Conservation (phyloP, 1,140 invertebrate genomes). For the Diachasmimorpha longicaudata region DNA sequence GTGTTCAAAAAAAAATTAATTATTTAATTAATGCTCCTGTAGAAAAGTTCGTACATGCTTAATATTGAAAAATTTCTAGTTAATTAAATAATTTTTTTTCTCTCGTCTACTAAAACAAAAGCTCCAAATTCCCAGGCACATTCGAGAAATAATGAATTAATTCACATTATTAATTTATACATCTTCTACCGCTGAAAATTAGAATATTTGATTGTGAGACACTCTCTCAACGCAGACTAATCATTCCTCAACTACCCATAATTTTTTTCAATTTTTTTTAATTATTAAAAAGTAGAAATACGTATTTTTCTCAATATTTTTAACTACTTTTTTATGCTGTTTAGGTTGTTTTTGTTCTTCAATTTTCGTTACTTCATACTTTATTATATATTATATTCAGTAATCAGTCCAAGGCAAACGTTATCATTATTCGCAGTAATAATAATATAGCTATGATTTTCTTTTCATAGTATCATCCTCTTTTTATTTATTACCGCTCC, state of each 20-base stretch:
- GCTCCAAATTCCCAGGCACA: slow-evolving; percentile 19
- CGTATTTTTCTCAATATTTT: slow-evolving; percentile 51
- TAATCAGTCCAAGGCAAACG: slow-evolving; percentile 64
- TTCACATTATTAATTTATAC: slow-evolving; percentile 1
- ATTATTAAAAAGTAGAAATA: slow-evolving; percentile 64
- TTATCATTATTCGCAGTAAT: slow-evolving; percentile 58
- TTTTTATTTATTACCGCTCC: not conserved
- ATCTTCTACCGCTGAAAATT: not conserved
- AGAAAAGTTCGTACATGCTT: too few species aligned
- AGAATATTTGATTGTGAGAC: slow-evolving; percentile 55
- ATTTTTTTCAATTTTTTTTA: slow-evolving; percentile 36
- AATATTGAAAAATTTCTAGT: not conserved
- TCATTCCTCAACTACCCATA: not conserved
- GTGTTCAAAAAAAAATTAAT: too few species aligned
- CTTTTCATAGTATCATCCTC: slow-evolving; percentile 18
- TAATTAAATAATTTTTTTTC: not conserved
- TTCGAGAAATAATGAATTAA: slow-evolving; percentile 24
- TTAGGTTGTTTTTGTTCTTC: slow-evolving; percentile 43
- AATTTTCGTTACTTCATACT: slow-evolving; percentile 31
- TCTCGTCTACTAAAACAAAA: too few species aligned
- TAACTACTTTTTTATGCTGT: slow-evolving; percentile 35
- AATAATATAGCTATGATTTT: slow-evolving; percentile 56
- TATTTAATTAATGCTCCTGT: too few species aligned
- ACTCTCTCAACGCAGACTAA: slow-evolving; percentile 46
- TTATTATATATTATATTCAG: slow-evolving; percentile 55